Evolutionary conservation across 2,797 vertebrate genomes (phyloP).

Genomic region (Sarcoramphus papa): DNA sequence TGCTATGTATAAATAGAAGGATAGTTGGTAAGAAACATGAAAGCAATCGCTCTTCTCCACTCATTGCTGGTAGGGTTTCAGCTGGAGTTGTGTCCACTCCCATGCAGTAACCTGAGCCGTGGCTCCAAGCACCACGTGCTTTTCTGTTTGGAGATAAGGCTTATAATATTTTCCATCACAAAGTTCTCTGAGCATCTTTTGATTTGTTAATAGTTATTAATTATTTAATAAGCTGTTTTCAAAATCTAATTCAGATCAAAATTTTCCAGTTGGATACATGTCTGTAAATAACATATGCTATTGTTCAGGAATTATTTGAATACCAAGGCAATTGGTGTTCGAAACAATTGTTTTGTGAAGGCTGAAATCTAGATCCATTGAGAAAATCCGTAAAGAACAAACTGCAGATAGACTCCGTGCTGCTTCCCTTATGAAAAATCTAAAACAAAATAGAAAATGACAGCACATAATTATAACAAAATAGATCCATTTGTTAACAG

Average conservation of each 20-base stretch:
- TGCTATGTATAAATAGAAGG: background rate
- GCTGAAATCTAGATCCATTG: background rate
- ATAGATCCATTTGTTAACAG: background rate
- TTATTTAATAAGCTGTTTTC: background rate
- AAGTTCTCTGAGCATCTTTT: background rate
- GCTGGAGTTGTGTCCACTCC: background rate
- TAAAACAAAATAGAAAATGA: slow-evolving; percentile 6
- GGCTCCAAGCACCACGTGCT: rapidly evolving
- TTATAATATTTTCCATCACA: background rate
- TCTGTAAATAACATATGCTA: background rate
- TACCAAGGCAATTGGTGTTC: background rate
- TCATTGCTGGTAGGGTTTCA: background rate
- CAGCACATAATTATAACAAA: background rate
- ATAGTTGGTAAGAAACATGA: background rate
- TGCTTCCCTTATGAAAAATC: background rate
- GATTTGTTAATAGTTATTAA: background rate
- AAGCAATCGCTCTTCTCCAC: background rate
- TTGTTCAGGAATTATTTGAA: background rate
- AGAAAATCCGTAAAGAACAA: background rate
- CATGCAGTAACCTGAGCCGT: rapidly evolving
- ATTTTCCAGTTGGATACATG: background rate
- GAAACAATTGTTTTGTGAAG: background rate
- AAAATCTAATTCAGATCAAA: background rate
- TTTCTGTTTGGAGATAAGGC: background rate
- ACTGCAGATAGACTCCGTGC: background rate